Evolutionary conservation across 1,140 invertebrate species (phyloP), one percentile per base, ranked within the genome.

Genomic region (Drosophila suzukii): DNA sequence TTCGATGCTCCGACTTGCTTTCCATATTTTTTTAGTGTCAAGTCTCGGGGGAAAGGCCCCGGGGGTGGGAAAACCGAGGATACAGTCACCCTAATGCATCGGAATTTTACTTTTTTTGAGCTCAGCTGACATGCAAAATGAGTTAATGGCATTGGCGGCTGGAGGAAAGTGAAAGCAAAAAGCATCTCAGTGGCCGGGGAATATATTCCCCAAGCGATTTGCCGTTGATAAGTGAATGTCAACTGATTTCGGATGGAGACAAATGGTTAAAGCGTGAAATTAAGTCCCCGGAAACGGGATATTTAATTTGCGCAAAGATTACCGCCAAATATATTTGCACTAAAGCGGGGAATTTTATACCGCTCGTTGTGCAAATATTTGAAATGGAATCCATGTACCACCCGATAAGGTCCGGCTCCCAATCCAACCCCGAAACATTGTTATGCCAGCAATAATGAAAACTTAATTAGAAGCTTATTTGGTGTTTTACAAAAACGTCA

Each of bases 381-480:
- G 51, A 70, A 71, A 58, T 58, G 70, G 71, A 75, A 75, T 75
- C 72, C 71, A 51, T 57, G 46, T 53, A 58, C 17, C 44, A 15
- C 62, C 66, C 62, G 80, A 82, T 81, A 73, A 68, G 60, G 53
- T 32, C 36, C 39, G 13, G 11, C 56, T 36, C n/a, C 27, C 66
- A 53, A 57, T 47, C 38, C 54, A 43, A n/a, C 61, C 34, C 49
- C 59, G 17, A 6, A 55, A 70, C 58, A 79, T 54, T 78, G 62
- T 76, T 67, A 67, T 83, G 65, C 60, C 62, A 46, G 73, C 79
- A 85, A 82, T 88, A 78, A 86, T 82, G 83, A 85, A 85, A 86
- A 88, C 82, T 79, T 88, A 86, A 86, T 86, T 86, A 85, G 78
- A 88, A 86, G 78, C 75, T 86, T 85, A 78, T 75, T 78, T 50